These are phyloP conservation scores for Eumaeus atala DNA, from an alignment of 1,140 invertebrate genomes.

Conservation along the genomic window DNA sequence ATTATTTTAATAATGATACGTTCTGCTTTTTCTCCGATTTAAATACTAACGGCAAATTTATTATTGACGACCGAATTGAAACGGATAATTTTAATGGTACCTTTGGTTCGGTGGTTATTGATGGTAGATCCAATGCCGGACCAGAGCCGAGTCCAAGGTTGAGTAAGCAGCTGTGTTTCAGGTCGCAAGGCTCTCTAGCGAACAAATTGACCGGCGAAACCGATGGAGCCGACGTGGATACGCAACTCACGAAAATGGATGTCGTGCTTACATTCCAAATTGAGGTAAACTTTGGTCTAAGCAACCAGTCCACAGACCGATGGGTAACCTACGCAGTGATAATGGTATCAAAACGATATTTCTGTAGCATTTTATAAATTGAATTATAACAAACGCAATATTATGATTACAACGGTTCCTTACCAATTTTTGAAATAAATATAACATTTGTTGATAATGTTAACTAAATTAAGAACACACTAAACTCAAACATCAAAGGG, in stretches of 20 bases:
- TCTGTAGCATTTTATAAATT: too few relatives aligned
- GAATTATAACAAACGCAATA: too few relatives aligned
- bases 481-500: too few relatives aligned
- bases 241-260: conserved; percentile 95
- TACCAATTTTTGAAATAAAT: too few relatives aligned
- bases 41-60: too few relatives aligned
- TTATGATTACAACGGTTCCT: too few relatives aligned
- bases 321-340: too few relatives aligned
- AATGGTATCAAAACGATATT: too few relatives aligned
- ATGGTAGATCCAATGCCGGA: conserved; percentile 58
- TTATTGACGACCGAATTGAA: conserved; percentile 3
- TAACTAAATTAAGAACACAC: too few relatives aligned
- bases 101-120: conserved; percentile 31
- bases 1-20: conserved; percentile 7
- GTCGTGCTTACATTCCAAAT: conserved; percentile 97
- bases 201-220: conserved; percentile 86
- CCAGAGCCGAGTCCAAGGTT: conserved; percentile 73
- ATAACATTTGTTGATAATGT: too few relatives aligned
- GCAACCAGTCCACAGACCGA: too few relatives aligned
- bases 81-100: not conserved
- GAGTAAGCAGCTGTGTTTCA: conserved; percentile 78
- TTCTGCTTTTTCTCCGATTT: too few relatives aligned
- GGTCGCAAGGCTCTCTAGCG: conserved; percentile 92
- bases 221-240: conserved; percentile 92
- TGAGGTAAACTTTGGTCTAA: conserved; percentile 81